Evolutionary conservation across 2,888 invertebrate genomes (phyloP), one percentile per base, ranked within the genome.

Genomic region (Acrobasis repandana): DNA sequence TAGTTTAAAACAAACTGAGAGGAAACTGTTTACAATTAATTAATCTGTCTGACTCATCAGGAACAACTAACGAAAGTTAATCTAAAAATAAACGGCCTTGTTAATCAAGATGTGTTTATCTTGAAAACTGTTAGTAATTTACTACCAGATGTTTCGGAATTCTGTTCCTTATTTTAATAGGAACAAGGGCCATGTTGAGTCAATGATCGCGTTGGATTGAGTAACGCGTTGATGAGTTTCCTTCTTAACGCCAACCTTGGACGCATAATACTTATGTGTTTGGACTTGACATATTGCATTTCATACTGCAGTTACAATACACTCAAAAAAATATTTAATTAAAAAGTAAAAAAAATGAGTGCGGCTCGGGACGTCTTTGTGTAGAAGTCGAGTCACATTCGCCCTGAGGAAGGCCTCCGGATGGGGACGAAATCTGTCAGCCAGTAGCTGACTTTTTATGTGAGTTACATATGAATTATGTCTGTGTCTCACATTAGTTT

Each of bases 81-180:
- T 43, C 43, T 43, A 43, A 10, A 43, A 43, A 43, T 43, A 43
- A n/a, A 43, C 43, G 43, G 43, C 43, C 43, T 43, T 43, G 14
- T 43, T 14, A 43, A 43, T 43, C 43, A 43, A 43, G 43, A 43
- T 43, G 43, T 43, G 43, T n/a, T 43, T 43, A 43, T n/a, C n/a
- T n/a, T 43, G n/a, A 43, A 38, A 43, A 14, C 43, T 43, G 43
- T n/a, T 43, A 14, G 43, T 43, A 43, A 43, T 43, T 43, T 43
- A 43, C 43, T 43, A 14, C 43, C 43, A 3, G 4, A 43, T 14
- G 10, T 10, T 38, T 43, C n/a, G 43, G 11, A 14, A 43, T 4
- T 6, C n/a, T 14, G 43, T 43, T 28, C 43, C 43, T 14, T 43
- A 43, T 43, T 11, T 43, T 43, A n/a, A n/a, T 9, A 14, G 43